Conservation (phyloP, 2,888 invertebrate species). For the Pseudococcus viburni region DNA sequence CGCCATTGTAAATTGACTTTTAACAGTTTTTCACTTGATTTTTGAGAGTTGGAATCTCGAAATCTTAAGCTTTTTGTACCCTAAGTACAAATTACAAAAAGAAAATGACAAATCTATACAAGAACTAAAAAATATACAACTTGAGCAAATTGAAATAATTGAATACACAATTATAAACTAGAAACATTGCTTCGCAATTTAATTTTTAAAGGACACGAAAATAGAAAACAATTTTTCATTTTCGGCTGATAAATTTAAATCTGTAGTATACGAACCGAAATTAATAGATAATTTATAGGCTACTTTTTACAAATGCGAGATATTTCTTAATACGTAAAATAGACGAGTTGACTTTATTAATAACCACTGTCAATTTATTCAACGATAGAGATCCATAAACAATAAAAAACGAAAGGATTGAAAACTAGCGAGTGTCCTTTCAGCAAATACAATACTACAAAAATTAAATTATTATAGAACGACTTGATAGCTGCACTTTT, state of each 20-base stretch:
- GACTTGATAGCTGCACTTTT: constrained; percentile 51
- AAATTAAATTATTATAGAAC: constrained; percentile 37
- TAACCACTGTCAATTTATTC: constrained; percentile 25
- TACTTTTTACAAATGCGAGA: constrained; percentile 53
- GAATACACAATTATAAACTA: constrained; percentile 1
- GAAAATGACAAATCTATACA: constrained; percentile 9
- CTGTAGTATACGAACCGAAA: constrained; percentile 56
- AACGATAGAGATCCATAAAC: constrained; percentile 55
- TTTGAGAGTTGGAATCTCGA: too few species aligned
- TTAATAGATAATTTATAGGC: constrained; percentile 58
- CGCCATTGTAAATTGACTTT: too few species aligned
- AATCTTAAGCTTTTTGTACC: too few species aligned
- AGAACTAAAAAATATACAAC: not conserved
- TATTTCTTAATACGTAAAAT: constrained; percentile 55
- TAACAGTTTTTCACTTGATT: too few species aligned
- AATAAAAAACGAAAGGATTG: constrained; percentile 49
- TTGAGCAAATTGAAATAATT: constrained; percentile 57
- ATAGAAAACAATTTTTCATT: constrained; percentile 57
- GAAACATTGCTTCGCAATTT: constrained; percentile 10
- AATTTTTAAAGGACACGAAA: constrained; percentile 50
- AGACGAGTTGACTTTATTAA: constrained; percentile 46
- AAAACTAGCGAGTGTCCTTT: constrained; percentile 48
- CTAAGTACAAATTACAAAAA: constrained; percentile 37
- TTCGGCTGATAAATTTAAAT: constrained; percentile 44
- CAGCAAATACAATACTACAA: constrained; percentile 56